These are phyloP conservation scores for Megamerina dolium DNA, from an alignment of 2,888 invertebrate species.

Conservation along the genomic window DNA sequence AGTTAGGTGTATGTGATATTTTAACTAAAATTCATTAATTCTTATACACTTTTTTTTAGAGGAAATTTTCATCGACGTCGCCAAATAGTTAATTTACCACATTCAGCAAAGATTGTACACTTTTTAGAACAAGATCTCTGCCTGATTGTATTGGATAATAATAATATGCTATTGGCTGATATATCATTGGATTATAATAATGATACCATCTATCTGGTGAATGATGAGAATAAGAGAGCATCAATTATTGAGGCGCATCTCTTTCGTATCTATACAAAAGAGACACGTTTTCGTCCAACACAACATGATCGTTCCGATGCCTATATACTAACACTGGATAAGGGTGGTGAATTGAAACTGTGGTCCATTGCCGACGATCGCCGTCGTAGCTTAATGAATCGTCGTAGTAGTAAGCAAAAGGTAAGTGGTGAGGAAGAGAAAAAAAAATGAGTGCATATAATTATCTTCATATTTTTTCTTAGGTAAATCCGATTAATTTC, in stretches of 20 bases:
- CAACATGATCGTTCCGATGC: too few species aligned
- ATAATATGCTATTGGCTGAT: conserved; percentile 37
- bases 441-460: too few species aligned
- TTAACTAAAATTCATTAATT: background rate
- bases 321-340: conserved; percentile 40
- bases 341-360: conserved; percentile 38
- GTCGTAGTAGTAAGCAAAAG: conserved; percentile 23
- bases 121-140: conserved; percentile 40
- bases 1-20: background rate
- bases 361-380: conserved; percentile 37
- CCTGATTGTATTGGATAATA: conserved; percentile 34
- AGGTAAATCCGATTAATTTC: conserved; percentile 22
- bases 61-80: conserved; percentile 45
- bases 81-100: conserved; percentile 40
- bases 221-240: conserved; percentile 22
- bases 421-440: background rate
- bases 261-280: too few species aligned
- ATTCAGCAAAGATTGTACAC: conserved; percentile 30
- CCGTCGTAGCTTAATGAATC: conserved; percentile 17
- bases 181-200: conserved; percentile 38
- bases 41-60: conserved; percentile 22
- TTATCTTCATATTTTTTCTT: too few species aligned
- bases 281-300: too few species aligned
- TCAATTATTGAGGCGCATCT: conserved; percentile 33
- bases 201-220: conserved; percentile 29